phyloP scores from a whole-genome alignment of 2,113 vertebrate species.

The Paratilapia polleni region DNA sequence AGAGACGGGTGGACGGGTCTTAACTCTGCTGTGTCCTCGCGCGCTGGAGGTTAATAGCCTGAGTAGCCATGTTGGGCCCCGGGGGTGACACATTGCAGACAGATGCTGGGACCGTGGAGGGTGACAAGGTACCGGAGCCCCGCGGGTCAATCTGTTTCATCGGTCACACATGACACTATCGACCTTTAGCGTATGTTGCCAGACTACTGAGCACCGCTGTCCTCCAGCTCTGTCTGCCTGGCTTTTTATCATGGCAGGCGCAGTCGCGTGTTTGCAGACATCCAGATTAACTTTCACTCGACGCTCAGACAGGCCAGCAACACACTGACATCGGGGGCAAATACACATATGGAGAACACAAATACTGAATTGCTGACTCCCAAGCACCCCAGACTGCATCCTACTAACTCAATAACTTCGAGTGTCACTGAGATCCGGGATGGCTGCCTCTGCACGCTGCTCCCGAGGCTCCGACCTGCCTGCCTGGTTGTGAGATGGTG shows the following conservation, averaged over 20 bases:
- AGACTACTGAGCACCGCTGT: slow-evolving; percentile 61
- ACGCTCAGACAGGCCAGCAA: slow-evolving; percentile 46
- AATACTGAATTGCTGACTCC: slow-evolving; percentile 59
- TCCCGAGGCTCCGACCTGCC: slow-evolving; percentile 61
- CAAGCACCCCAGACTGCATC: slow-evolving; percentile 19
- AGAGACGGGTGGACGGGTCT: slow-evolving; percentile 46
- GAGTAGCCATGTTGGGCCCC: slow-evolving; percentile 69
- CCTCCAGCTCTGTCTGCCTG: slow-evolving; percentile 49
- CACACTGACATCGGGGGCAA: slow-evolving; percentile 47
- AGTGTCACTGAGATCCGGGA: slow-evolving; percentile 61
- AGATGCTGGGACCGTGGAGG: slow-evolving; percentile 64
- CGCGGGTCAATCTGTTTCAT: slow-evolving; percentile 73
- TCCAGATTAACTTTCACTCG: slow-evolving; percentile 63
- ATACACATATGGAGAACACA: slow-evolving; percentile 50
- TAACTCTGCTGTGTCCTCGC: slow-evolving; percentile 62
- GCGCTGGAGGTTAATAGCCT: slow-evolving; percentile 77
- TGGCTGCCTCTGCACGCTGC: slow-evolving; percentile 13
- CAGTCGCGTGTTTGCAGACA: slow-evolving; percentile 61
- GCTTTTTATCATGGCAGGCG: slow-evolving; percentile 56
- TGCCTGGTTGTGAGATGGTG: slow-evolving; percentile 49
- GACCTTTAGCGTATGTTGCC: slow-evolving; percentile 70
- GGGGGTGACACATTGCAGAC: slow-evolving; percentile 71
- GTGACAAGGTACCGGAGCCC: slow-evolving; percentile 66
- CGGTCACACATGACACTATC: slow-evolving; percentile 72
- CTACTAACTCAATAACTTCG: slow-evolving; percentile 63